Conservation (phyloP, 2,797 vertebrate species). For the Esox lucius region DNA sequence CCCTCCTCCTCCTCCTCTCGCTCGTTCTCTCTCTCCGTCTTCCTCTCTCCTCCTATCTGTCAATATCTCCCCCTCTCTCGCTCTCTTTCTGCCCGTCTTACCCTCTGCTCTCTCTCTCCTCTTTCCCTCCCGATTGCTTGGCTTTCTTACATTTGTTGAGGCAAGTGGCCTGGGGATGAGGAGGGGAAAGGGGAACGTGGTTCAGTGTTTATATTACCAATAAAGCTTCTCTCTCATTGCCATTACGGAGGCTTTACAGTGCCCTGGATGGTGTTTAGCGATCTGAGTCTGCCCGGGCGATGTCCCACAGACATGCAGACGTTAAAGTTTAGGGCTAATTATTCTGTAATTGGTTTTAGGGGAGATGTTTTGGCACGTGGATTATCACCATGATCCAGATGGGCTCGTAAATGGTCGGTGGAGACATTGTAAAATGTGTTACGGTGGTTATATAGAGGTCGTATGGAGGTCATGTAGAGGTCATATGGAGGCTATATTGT, state of each 20-base stretch:
- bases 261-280: neutral
- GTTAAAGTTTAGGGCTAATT: too few species aligned
- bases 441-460: too few species aligned
- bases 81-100: too few species aligned
- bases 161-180: constrained; percentile 9
- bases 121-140: constrained; percentile 25
- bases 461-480: too few species aligned
- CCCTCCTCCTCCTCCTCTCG: neutral
- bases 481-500: too few species aligned
- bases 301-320: neutral
- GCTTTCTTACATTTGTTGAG: constrained; percentile 25
- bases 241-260: neutral
- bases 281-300: neutral
- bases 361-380: neutral
- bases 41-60: too few species aligned
- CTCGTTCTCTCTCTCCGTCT: neutral
- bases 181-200: constrained; percentile 17
- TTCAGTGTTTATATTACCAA: neutral
- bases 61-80: neutral
- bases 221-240: neutral
- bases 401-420: neutral
- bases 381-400: neutral
- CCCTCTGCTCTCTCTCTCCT: neutral
- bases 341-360: neutral
- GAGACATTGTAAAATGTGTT: neutral